A percentile compares a stretch with the other conserved stretches of the same genome.
Conservation (phyloP, 2,113 vertebrate species). For the Gila orcuttii region DNA sequence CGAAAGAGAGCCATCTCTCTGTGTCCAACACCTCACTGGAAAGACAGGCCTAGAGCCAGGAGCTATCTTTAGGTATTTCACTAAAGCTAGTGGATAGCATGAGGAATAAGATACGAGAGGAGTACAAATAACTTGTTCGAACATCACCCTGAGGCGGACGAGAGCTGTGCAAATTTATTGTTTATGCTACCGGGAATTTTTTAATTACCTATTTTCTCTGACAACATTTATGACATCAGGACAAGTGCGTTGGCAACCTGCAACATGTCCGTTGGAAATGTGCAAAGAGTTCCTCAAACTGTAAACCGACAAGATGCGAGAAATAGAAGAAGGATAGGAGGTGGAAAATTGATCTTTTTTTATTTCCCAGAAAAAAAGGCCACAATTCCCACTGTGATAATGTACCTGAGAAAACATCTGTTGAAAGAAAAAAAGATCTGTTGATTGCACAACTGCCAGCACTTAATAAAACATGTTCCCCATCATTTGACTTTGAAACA, state of each 20-base stretch:
- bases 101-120: background rate
- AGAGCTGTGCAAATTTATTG: background rate
- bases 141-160: background rate
- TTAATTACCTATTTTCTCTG: slow-evolving; percentile 27
- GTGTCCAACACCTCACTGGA: background rate
- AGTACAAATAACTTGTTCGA: background rate
- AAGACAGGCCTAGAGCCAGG: slow-evolving; percentile 11
- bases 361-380: slow-evolving; percentile 11
- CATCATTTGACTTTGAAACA: slow-evolving; percentile 75
- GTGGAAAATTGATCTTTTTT: slow-evolving; percentile 14
- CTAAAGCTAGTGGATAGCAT: background rate
- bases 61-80: slow-evolving; percentile 33
- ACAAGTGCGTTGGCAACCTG: background rate
- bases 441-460: slow-evolving; percentile 65
- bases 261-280: background rate
- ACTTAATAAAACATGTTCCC: slow-evolving; percentile 64
- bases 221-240: background rate
- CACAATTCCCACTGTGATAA: slow-evolving; percentile 16
- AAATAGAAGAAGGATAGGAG: slow-evolving; percentile 15
- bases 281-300: slow-evolving; percentile 19
- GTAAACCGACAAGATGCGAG: background rate
- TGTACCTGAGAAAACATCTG: slow-evolving; percentile 41
- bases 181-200: slow-evolving; percentile 16
- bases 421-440: slow-evolving; percentile 60
- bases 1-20: background rate